Evolutionary conservation across 1,140 invertebrate genomes (phyloP), one percentile per base, ranked within the genome.

Genomic region (Apis florea): DNA sequence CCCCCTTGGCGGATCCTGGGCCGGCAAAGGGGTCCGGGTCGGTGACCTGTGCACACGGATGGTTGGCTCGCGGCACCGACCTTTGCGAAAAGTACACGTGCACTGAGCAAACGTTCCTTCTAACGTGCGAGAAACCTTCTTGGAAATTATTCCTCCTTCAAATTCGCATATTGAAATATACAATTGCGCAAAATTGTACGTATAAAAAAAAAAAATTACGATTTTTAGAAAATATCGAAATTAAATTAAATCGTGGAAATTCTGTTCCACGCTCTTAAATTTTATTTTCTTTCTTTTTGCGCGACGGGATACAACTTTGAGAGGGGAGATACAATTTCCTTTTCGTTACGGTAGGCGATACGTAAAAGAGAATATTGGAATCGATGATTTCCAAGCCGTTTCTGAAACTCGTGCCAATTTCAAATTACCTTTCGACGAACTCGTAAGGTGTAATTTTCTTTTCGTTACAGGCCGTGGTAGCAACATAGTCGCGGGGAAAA

Each of bases 1-100:
- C 76, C 83, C 70, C 49, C 70, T 80, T 63, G 74, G 80, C 74
- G 66, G 69, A 77, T 64, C 58, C 58, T 77, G 66, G 66, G 17
- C 58, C 54, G 73, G 64, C 73, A 13, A 70, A 76, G 68, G 69
- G 76, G 67, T 79, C 80, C 73, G 72, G 87, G 85, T 89, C 87
- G 81, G 71, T 67, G 87, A 83, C 83, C 83, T 54, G 21, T 63
- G 81, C 61, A 79, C 70, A 78, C 72, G 82, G 84, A 85, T 85
- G 68, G 59, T n/a, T 76, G 76, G 73, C 83, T 61, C 83, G 82
- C 77, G 70, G 77, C 84, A 77, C 54, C 66, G 64, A 73, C 67
- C 75, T 73, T 67, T 51, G 12, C 71, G 59, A 74, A 71, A 84
- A 84, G 70, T 82, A 70, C 80, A 70, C 80, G 85, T 89, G 85